Conservation (phyloP, 2,888 invertebrate species). For the Agriopis marginaria region DNA sequence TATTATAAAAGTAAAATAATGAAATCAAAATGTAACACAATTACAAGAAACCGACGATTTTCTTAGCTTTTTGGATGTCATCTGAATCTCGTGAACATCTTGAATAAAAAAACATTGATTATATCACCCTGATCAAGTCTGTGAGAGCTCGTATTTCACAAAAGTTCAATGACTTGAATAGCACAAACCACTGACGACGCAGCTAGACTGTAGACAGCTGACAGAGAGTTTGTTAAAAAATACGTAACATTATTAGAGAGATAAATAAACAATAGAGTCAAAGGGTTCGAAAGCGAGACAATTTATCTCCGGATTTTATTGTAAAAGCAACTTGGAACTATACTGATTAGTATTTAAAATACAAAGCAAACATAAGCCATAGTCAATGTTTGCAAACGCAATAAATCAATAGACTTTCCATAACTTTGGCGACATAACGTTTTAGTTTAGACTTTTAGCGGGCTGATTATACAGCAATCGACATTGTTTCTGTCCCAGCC, state of each 20-base stretch:
- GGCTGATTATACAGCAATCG: not conserved
- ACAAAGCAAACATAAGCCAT: not conserved
- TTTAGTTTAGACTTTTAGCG: not conserved
- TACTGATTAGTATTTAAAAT: no score
- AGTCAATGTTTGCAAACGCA: not conserved
- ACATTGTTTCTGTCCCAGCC: not conserved
- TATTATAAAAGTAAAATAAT: no score
- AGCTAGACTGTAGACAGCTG: slow-evolving; percentile 15
- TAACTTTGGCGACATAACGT: not conserved
- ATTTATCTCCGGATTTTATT: no score
- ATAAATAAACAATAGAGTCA: not conserved
- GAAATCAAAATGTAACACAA: no score
- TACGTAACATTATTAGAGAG: not conserved
- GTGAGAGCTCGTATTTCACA: slow-evolving; percentile 7
- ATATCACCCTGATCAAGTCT: not conserved
- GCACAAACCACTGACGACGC: slow-evolving; percentile 3
- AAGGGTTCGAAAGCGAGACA: not conserved
- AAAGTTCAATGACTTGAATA: slow-evolving; percentile 25
- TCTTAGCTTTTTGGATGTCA: no score
- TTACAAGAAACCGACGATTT: no score
- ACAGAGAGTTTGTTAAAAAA: slow-evolving; percentile 24
- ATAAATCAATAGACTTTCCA: slow-evolving; percentile 5
- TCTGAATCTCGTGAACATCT: not conserved
- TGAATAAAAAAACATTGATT: not conserved
- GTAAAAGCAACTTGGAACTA: not conserved